phyloP scores from a whole-genome alignment of 1,140 invertebrate species.

The Goniozus legneri region DNA sequence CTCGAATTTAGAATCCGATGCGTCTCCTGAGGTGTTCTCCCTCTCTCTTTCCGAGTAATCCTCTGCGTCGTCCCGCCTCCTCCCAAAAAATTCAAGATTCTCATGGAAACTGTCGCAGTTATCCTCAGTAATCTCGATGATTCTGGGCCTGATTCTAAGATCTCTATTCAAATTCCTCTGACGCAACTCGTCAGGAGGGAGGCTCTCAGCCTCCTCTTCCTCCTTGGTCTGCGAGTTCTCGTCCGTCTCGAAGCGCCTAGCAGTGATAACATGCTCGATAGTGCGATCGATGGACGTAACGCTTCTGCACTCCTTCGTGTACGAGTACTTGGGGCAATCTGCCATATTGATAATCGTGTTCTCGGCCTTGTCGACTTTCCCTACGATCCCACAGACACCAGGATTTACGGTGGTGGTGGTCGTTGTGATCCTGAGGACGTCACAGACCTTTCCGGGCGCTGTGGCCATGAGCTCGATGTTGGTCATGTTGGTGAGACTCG shows the following conservation, averaged over 20 bases:
- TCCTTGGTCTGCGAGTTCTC: conserved; percentile 17
- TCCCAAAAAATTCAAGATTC: conserved; percentile 45
- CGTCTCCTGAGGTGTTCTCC: background rate
- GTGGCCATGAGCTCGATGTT: conserved; percentile 41
- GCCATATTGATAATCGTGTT: conserved; percentile 40
- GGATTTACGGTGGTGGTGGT: conserved; percentile 34
- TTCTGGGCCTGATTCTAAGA: conserved; percentile 24
- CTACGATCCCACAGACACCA: conserved; percentile 21
- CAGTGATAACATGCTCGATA: conserved; percentile 40
- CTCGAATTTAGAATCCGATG: background rate
- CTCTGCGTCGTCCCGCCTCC: conserved; percentile 26
- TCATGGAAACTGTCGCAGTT: conserved; percentile 51
- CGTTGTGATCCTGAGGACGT: conserved; percentile 36
- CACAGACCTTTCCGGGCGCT: conserved; percentile 38
- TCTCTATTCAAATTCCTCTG: conserved; percentile 10
- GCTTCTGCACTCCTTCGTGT: conserved; percentile 30
- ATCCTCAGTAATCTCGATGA: conserved; percentile 49
- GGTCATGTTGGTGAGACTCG: conserved; percentile 18
- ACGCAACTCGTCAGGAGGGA: background rate
- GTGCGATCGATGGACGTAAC: conserved; percentile 36
- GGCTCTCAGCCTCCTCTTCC: conserved; percentile 19
- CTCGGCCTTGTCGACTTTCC: conserved; percentile 41
- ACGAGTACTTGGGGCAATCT: conserved; percentile 36
- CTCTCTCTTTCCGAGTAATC: conserved; percentile 4
- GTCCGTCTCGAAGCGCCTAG: conserved; percentile 17